phyloP scores from a whole-genome alignment of 2,797 vertebrate genomes.

The Enteromius viviparus region DNA sequence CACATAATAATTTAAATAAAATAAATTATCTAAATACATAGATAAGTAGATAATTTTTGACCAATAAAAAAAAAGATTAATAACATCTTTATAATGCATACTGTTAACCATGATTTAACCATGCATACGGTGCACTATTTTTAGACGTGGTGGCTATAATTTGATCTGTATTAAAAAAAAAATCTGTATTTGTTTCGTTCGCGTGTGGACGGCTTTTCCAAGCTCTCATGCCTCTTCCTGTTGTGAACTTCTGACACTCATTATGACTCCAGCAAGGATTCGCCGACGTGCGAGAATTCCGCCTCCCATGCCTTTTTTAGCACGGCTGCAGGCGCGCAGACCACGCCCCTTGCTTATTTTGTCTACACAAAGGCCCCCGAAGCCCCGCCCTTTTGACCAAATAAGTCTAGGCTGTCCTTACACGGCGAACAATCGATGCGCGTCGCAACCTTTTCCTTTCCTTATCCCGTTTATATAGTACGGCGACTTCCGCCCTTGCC shows the following conservation, averaged over 20 bases:
- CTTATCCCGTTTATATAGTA: constrained; percentile 86
- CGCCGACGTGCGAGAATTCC: constrained; percentile 80
- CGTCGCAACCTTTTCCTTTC: constrained; percentile 70
- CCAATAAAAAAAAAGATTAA: neutral
- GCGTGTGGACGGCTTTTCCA: constrained; percentile 70
- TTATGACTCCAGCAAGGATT: constrained; percentile 75
- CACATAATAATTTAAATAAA: too few species aligned
- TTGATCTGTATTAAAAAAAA: too few species aligned
- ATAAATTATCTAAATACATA: too few species aligned
- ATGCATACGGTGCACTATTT: neutral
- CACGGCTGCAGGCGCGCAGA: constrained; percentile 65
- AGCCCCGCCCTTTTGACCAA: constrained; percentile 68
- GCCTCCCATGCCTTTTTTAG: constrained; percentile 70
- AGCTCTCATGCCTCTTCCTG: constrained; percentile 25
- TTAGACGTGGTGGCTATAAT: neutral
- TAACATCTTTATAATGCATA: neutral
- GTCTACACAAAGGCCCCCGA: constrained; percentile 70
- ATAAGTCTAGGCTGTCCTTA: constrained; percentile 78
- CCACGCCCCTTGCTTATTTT: constrained; percentile 72
- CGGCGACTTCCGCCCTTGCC: constrained; percentile 88
- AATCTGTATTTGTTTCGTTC: constrained; percentile 58
- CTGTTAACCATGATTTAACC: neutral
- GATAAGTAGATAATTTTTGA: neutral
- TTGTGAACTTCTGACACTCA: constrained; percentile 47
- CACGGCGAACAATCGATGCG: constrained; percentile 81